Conservation (phyloP, 92 coral and sea anemone genomes). For the Blastomussa wellsi region DNA sequence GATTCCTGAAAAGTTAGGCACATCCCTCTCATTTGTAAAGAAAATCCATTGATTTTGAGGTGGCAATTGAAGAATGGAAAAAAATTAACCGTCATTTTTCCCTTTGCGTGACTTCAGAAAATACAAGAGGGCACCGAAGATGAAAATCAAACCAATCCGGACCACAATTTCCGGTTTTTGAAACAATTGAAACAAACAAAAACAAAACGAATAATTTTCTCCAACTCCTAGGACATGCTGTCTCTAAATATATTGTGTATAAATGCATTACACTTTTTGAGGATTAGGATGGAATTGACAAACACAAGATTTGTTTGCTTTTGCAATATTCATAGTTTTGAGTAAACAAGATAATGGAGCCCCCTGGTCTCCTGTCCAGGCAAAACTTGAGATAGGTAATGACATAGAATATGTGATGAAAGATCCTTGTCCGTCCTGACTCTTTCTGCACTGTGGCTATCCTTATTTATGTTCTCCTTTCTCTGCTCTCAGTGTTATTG, state of each 20-base stretch:
- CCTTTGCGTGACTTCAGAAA: slow-evolving; percentile 5
- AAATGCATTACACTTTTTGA: not conserved
- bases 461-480: not conserved
- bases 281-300: not conserved
- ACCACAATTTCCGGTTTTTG: slow-evolving; percentile 21
- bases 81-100: not conserved
- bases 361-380: not conserved
- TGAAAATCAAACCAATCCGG: slow-evolving; percentile 10
- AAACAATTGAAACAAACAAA: not conserved
- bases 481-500: not conserved
- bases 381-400: not conserved
- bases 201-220: slow-evolving; percentile 7
- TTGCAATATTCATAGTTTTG: slow-evolving; percentile 6
- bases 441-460: not conserved
- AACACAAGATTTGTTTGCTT: slow-evolving; percentile 16
- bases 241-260: not conserved
- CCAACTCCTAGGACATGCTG: not conserved
- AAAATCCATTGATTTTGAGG: not conserved
- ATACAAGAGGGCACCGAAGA: not conserved
- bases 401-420: not conserved
- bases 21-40: not conserved
- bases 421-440: not conserved
- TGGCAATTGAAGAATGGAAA: not conserved
- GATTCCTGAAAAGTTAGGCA: not conserved
- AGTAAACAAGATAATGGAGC: slow-evolving; percentile 26